Conservation (phyloP, 2,113 vertebrate species). For the Stigmatopora argus region DNA sequence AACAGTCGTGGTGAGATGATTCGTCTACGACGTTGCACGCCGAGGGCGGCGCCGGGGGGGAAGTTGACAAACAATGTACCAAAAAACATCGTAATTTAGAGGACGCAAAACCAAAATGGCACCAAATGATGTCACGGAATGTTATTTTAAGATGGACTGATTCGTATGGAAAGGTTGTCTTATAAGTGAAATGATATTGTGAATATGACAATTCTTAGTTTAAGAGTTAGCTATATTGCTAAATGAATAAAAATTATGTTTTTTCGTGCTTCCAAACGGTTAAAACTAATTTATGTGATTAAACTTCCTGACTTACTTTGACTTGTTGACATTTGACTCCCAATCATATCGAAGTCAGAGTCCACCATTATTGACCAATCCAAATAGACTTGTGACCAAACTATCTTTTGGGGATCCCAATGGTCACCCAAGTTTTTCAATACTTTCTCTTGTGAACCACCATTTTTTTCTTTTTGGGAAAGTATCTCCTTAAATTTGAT, state of each 20-base stretch:
- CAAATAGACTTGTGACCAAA: not conserved
- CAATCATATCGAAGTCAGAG: not conserved
- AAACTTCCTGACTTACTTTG: constrained; percentile 5
- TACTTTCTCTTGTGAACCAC: not conserved
- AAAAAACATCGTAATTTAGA: not conserved
- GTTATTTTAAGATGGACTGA: not conserved
- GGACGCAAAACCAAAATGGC: not conserved
- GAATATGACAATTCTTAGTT: not conserved
- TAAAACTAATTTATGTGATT: not conserved
- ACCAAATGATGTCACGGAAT: not conserved
- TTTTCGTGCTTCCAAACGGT: not conserved
- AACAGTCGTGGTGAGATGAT: not conserved
- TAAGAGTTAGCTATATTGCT: not conserved
- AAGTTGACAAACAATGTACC: not conserved
- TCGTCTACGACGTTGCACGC: not conserved
- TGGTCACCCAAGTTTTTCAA: not conserved
- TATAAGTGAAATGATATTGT: not conserved
- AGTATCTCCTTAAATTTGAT: not conserved
- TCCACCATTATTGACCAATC: not conserved
- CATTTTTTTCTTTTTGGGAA: not conserved
- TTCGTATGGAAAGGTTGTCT: too few species aligned
- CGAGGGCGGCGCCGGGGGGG: not conserved
- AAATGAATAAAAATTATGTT: not conserved
- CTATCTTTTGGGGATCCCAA: not conserved
- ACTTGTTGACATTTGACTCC: not conserved